Evolutionary conservation across 2,888 invertebrate species (phyloP).

Genomic region (Aquatica leii): DNA sequence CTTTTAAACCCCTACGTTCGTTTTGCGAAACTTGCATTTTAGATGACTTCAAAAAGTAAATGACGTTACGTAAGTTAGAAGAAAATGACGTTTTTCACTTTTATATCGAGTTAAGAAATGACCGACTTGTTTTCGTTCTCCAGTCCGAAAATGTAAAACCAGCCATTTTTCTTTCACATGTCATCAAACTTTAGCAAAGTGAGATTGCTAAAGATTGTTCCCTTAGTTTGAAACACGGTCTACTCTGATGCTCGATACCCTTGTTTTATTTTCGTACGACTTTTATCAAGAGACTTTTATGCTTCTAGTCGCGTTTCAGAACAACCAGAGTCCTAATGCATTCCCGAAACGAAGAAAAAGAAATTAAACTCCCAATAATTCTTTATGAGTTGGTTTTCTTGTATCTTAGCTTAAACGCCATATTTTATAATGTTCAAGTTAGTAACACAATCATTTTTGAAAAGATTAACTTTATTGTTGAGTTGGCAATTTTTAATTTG

Average conservation of each 20-base stretch:
- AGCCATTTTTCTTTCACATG: conserved; percentile 54
- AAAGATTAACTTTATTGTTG: conserved; percentile 3
- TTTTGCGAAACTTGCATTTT: no score
- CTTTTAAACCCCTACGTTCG: no score
- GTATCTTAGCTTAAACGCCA: conserved; percentile 31
- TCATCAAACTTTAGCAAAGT: conserved; percentile 59
- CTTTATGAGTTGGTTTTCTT: conserved; percentile 49
- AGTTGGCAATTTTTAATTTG: background rate
- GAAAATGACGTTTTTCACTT: no score
- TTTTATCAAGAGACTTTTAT: conserved; percentile 36
- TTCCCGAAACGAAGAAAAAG: conserved; percentile 40
- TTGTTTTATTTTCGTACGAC: conserved; percentile 31
- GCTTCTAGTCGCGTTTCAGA: conserved; percentile 23
- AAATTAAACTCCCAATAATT: conserved; percentile 49
- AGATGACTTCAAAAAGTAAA: no score
- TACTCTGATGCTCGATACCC: conserved; percentile 42
- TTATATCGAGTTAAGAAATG: conserved; percentile 12
- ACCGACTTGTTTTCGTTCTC: conserved; percentile 40
- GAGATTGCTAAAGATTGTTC: conserved; percentile 60
- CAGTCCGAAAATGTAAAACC: conserved; percentile 52
- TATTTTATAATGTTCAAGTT: conserved; percentile 31
- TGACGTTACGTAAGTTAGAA: background rate
- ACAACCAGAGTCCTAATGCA: conserved; percentile 26
- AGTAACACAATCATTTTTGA: background rate
- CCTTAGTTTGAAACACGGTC: conserved; percentile 58